A percentile compares a stretch with the other conserved stretches of the same genome.
Conservation (phyloP, 2,888 invertebrate genomes). For the Callinectes sapidus region DNA sequence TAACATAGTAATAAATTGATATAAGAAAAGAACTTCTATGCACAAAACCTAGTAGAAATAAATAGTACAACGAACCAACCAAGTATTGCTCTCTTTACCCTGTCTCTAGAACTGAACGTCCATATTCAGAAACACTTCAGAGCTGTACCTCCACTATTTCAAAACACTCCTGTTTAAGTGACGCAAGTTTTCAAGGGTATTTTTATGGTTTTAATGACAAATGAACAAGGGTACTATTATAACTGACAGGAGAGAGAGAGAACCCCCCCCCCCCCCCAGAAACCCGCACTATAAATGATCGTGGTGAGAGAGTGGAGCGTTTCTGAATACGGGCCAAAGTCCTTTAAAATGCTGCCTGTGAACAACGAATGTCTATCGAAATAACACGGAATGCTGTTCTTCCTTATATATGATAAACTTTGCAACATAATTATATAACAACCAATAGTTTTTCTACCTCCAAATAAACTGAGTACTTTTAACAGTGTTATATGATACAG, state of each 20-base stretch:
- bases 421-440: not conserved
- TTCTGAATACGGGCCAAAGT: too few relatives aligned
- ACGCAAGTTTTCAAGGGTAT: too few relatives aligned
- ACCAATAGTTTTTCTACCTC: not conserved
- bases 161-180: too few relatives aligned
- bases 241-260: too few relatives aligned
- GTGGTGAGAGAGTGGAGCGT: too few relatives aligned
- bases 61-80: not conserved
- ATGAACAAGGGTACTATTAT: too few relatives aligned
- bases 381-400: not conserved
- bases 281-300: too few relatives aligned
- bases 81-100: not conserved
- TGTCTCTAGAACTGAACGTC: not conserved
- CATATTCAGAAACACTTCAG: too few relatives aligned
- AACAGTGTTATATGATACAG: not conserved
- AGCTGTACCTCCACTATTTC: too few relatives aligned
- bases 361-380: not conserved
- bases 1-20: not conserved
- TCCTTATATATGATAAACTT: not conserved
- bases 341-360: slow-evolving; percentile 14
- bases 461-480: not conserved
- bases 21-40: not conserved
- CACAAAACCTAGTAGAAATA: not conserved
- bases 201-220: too few relatives aligned
- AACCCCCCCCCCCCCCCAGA: too few relatives aligned